Base-by-base conservation (phyloP, 2,113 vertebrate species). In the Seriola dumerili region DNA sequence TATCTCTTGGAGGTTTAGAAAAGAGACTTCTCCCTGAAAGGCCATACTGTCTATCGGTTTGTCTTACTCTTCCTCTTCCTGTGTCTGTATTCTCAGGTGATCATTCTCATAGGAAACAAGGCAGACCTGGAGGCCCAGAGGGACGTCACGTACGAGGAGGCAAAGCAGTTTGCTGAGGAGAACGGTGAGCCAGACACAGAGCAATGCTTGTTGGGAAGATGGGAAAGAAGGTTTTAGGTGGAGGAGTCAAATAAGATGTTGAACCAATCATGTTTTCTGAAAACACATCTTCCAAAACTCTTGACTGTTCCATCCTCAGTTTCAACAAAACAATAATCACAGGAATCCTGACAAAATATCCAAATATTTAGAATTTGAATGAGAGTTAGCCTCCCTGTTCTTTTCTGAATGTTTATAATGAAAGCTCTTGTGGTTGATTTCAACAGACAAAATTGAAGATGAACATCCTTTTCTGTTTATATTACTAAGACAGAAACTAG, bases 51-150 rank as follows among this genome's bases (percentile, higher is more conserved):
- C 64, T 23, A 9, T 38, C 44, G 4, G 4, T 46, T 58, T 4
- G 5, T 69, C 78, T 75, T 61, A 84, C 42, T n/a, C 54, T 12
- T 44, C 5, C 7, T 52, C 21, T 79, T 54, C 48, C 13, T 44
- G 38, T 73, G 50, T 64, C 5, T 82, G 13, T 74, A 2, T 68
- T 42, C 38, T 71, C 92, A 99, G 98, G 98, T 99, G 93, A 99
- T 99, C 94, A 99, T 99, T 93, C 98, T 99, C 92, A 99, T 99
- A 96, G 98, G 98, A 95, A 99, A 99, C 91, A 99, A 99, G 96
- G 98, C 98, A 16, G 98, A 99, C 88, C 93, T 99, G 93, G 98
- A 99, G 92, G 98, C 98, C 81, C 98, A 99, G 96, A 95, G 98
- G 84, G 98, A 99, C 85, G 98, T 99, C 84, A 99, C 98, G 19